Base-by-base conservation (phyloP, 2,888 invertebrate species). In the Macrosiphum euphorbiae region DNA sequence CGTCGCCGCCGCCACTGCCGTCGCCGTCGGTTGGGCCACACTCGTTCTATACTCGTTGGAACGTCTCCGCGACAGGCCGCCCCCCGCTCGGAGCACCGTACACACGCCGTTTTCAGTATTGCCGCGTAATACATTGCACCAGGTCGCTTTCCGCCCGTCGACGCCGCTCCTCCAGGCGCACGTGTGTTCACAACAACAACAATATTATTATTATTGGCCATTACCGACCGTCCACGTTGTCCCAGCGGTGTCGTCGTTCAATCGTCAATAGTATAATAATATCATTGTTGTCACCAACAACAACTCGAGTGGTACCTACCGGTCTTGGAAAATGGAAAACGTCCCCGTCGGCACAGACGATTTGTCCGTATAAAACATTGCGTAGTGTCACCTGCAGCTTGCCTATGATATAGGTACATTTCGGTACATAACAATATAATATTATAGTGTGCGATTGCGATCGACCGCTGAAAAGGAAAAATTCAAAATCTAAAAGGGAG, bases 41-140 rank as follows among this genome's bases (percentile, higher is more conserved):
- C n/a, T 35, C 52, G 86, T 28, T 89, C 55, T 84, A 88, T 92
- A 61, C 93, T 85, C 93, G 85, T 89, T 89, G 93, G 89, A 93
- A 86, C 93, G 93, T 93, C 89, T 58, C 58, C 26, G 90, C 90
- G 84, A 85, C 58, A 89, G 93, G 89, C 93, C 90, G 93, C 47
- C 61, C 85, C 90, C 47, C 41, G 84, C 55, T 55, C 28, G 41
- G 41, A 47, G n/a, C 87, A 67, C 91, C n/a, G 55, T 47, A 85
- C 91, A 28, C 92, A 67, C 61, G 92, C 50, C 78, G 92, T 52
- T 47, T 35, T 50, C 93, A 90, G 93, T 85, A 85, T 85, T 55
- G 85, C 90, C 85, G 93, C 93, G 89, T n/a, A 44, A 55, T 24
- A 55, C 78, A 55, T 16, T 13, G 41, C n/a, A 78, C 47, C 89